Evolutionary conservation across 2,888 invertebrate genomes (phyloP).

Genomic region (Acanthosepion esculentum): DNA sequence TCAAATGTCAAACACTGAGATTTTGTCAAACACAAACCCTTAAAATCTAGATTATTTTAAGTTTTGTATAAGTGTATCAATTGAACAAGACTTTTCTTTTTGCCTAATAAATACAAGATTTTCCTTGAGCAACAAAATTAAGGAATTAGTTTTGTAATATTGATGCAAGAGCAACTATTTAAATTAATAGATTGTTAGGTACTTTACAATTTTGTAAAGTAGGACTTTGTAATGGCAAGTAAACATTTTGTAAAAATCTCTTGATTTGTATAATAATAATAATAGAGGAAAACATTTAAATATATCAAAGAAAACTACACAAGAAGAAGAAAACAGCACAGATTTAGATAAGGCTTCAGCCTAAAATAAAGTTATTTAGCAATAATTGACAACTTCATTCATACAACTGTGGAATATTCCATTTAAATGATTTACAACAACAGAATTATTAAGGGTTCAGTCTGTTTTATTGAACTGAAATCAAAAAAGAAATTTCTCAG

Average conservation of each 20-base stretch:
- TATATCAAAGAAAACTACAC: not conserved
- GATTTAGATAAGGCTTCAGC: not conserved
- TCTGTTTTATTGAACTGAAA: not conserved
- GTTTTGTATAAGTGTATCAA: too few species aligned
- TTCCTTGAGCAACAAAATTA: too few species aligned
- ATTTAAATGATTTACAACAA: not conserved
- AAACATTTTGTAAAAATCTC: not conserved
- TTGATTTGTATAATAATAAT: too few species aligned
- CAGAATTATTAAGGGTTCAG: not conserved
- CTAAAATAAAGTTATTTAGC: slow-evolving; percentile 33
- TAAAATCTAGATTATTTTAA: too few species aligned
- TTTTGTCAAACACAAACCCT: too few species aligned
- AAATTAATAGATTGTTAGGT: not conserved
- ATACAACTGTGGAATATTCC: not conserved
- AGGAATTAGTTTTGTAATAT: too few species aligned
- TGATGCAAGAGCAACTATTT: not conserved
- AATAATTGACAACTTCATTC: not conserved
- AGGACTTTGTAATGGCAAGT: not conserved
- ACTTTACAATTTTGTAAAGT: not conserved
- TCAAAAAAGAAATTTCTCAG: not conserved
- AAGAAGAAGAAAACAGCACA: not conserved
- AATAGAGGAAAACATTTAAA: not conserved
- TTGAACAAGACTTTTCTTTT: too few species aligned
- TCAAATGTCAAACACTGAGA: too few species aligned
- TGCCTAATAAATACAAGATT: too few species aligned